These are phyloP conservation scores for Aplidium turbinatum DNA, from an alignment of 23 tunicate genomes.

Conservation along the genomic window DNA sequence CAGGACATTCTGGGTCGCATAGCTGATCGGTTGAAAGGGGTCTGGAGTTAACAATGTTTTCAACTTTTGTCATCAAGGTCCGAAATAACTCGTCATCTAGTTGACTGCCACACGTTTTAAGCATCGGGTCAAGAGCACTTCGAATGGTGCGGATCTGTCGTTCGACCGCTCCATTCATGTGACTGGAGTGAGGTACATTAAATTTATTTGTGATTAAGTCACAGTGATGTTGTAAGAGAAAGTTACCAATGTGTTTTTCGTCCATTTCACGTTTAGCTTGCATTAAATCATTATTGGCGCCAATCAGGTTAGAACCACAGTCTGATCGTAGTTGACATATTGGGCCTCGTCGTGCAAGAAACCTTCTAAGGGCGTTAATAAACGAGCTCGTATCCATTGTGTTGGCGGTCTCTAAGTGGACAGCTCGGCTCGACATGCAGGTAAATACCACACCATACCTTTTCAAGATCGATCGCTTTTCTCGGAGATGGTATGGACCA, in stretches of 20 bases:
- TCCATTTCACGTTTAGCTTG: not conserved
- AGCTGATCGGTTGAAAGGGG: constrained; percentile 2
- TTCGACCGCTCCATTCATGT: constrained; percentile 35
- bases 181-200: constrained; percentile 15
- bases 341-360: not conserved
- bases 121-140: not conserved
- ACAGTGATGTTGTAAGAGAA: constrained; percentile 5
- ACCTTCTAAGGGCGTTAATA: too few species aligned
- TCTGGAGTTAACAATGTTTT: constrained; percentile 28
- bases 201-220: constrained; percentile 16
- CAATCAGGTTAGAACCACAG: not conserved
- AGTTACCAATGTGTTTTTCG: too few species aligned
- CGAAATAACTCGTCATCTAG: constrained; percentile 20
- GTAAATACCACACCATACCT: too few species aligned
- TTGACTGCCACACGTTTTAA: not conserved
- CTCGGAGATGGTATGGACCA: not conserved
- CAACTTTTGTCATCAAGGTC: constrained; percentile 15
- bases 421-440: too few species aligned
- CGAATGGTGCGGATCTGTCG: constrained; percentile 31
- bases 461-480: constrained; percentile 11
- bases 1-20: not conserved
- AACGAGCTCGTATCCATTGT: too few species aligned
- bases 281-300: not conserved
- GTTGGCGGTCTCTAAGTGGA: too few species aligned
- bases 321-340: not conserved